A percentile compares a stretch with the other conserved stretches of the same genome.
phyloP scores from a whole-genome alignment of 2,113 vertebrate genomes.

The Thamnaconus septentrionalis region DNA sequence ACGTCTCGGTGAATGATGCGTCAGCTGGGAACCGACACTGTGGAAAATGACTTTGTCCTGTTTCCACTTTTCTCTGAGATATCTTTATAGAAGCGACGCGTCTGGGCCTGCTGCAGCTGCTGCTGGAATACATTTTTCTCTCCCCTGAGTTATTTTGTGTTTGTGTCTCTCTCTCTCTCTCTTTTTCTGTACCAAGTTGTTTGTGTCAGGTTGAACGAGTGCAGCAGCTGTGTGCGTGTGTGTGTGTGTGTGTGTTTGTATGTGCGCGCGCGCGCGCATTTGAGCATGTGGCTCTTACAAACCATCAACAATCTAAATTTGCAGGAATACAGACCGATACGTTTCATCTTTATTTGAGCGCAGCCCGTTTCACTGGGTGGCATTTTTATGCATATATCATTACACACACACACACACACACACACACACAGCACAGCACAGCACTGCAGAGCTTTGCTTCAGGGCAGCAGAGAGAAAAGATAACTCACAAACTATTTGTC shows the following conservation, averaged over 20 bases:
- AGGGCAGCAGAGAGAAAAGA: conserved; percentile 24
- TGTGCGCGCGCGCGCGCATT: not conserved
- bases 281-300: no score
- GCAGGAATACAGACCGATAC: no score
- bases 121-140: no score
- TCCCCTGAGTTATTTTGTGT: no score
- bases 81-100: not conserved
- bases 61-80: conserved; percentile 11
- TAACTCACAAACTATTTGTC: conserved; percentile 48
- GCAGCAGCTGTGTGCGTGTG: not conserved
- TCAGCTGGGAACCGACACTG: conserved; percentile 14
- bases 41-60: conserved; percentile 17
- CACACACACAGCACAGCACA: conserved; percentile 27
- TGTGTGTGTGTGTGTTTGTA: not conserved
- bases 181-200: no score
- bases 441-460: conserved; percentile 22
- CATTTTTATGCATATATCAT: conserved; percentile 21
- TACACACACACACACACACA: conserved; percentile 4
- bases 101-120: not conserved
- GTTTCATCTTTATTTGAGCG: no score
- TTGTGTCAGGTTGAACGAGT: no score
- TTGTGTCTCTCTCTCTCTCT: not conserved
- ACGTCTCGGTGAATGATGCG: conserved; percentile 23
- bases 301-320: no score
- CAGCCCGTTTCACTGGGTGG: no score